A percentile compares a stretch with the other conserved stretches of the same genome.
Evolutionary conservation across 2,797 vertebrate genomes (phyloP).

Genomic region (Poeciliopsis gracilis): DNA sequence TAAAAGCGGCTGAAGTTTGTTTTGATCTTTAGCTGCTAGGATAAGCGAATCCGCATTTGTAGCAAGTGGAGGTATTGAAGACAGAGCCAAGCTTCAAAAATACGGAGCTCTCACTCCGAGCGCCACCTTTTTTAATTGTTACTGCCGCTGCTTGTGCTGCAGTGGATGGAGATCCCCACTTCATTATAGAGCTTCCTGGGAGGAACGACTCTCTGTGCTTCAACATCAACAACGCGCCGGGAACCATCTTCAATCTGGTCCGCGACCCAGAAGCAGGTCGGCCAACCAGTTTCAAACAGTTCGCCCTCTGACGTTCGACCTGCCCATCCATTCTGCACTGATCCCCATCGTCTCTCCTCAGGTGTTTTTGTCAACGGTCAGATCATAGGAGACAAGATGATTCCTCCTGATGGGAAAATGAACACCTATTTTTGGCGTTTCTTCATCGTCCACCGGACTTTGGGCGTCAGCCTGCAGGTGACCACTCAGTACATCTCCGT

Average conservation of each 20-base stretch:
- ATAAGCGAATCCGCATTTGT: not conserved
- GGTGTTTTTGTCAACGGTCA: slow-evolving; percentile 90
- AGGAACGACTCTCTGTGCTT: slow-evolving; percentile 83
- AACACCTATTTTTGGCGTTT: slow-evolving; percentile 91
- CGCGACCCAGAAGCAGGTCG: slow-evolving; percentile 85
- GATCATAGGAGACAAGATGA: slow-evolving; percentile 87
- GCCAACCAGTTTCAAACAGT: not conserved
- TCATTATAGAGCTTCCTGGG: slow-evolving; percentile 80
- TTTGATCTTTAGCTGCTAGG: not conserved
- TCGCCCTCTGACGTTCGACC: not conserved
- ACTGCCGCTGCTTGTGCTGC: slow-evolving; percentile 12
- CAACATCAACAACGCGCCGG: slow-evolving; percentile 76
- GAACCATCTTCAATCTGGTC: slow-evolving; percentile 80
- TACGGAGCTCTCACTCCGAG: not conserved
- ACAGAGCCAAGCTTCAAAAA: not conserved
- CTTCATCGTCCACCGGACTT: slow-evolving; percentile 81
- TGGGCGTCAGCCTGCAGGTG: slow-evolving; percentile 84
- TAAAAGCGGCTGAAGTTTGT: not conserved
- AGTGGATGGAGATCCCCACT: slow-evolving; percentile 89
- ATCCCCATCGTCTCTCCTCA: slow-evolving; percentile 54
- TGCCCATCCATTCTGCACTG: not conserved
- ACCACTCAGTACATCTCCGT: slow-evolving; percentile 83
- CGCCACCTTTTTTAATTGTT: not conserved
- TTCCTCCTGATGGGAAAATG: slow-evolving; percentile 69
- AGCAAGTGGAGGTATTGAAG: not conserved